Conservation (phyloP, 1,140 invertebrate genomes). For the Mercenaria mercenaria region DNA sequence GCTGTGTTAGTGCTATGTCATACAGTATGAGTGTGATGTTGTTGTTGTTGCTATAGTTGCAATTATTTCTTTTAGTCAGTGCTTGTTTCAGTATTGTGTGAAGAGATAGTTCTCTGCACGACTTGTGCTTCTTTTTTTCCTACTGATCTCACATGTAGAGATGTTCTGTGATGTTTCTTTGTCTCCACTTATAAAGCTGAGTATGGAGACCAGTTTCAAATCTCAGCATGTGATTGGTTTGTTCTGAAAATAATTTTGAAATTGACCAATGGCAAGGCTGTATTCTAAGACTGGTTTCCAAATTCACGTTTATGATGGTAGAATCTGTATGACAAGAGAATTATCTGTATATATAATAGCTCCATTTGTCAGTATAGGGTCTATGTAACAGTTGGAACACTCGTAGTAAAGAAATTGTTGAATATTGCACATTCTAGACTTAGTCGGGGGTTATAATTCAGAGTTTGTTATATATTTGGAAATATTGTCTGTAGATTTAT, state of each 20-base stretch:
- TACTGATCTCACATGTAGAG: constrained; percentile 32
- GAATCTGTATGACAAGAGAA: too few species aligned
- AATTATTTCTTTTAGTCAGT: neutral
- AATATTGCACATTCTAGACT: too few species aligned
- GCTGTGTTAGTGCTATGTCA: neutral
- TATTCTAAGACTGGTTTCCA: neutral
- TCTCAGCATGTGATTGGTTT: neutral
- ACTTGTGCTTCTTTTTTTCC: neutral
- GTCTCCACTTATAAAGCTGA: neutral
- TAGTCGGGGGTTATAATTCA: too few species aligned
- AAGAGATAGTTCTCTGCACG: neutral
- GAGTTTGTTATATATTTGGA: too few species aligned
- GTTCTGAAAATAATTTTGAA: neutral
- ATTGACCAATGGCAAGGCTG: too few species aligned
- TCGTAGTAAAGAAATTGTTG: too few species aligned
- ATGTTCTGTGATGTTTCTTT: constrained; percentile 23
- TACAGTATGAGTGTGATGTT: neutral
- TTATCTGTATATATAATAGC: too few species aligned
- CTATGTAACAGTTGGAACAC: too few species aligned
- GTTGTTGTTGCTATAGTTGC: neutral
- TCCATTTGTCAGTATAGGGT: too few species aligned
- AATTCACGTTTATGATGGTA: too few species aligned
- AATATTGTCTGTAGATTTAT: too few species aligned
- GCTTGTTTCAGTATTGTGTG: neutral
- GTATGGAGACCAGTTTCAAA: neutral